These are phyloP conservation scores for Steromphala cineraria DNA, from an alignment of 2,888 invertebrate species.

Conservation along the genomic window DNA sequence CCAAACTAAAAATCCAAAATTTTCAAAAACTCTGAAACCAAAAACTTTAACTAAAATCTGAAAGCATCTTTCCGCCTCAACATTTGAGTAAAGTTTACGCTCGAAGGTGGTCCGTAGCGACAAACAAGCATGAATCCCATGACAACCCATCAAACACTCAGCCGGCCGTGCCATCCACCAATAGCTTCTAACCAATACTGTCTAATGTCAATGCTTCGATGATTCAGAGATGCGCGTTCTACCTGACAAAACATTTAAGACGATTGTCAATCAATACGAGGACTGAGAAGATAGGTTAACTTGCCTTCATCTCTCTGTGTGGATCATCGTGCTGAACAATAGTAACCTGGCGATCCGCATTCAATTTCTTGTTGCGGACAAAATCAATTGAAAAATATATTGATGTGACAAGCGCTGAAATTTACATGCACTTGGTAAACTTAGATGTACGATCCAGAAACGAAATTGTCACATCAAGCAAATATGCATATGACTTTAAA, in stretches of 20 bases:
- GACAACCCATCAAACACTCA: background rate
- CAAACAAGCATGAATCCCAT: background rate
- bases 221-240: background rate
- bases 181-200: background rate
- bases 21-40: too few relatives aligned
- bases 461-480: too few relatives aligned
- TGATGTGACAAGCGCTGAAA: background rate
- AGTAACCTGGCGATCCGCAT: background rate
- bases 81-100: too few relatives aligned
- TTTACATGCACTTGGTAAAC: background rate
- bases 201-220: background rate
- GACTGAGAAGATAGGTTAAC: background rate
- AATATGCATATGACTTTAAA: too few relatives aligned
- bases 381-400: background rate
- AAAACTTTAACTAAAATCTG: too few relatives aligned
- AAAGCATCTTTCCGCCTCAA: too few relatives aligned
- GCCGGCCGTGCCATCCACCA: background rate
- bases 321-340: background rate
- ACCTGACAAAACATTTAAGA: constrained; percentile 5
- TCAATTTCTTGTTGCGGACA: background rate
- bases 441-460: background rate
- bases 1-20: too few relatives aligned
- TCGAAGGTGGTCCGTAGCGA: background rate
- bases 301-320: background rate
- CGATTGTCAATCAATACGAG: background rate